Base-by-base conservation (phyloP, 1,140 invertebrate species). In the Copidosoma floridanum region DNA sequence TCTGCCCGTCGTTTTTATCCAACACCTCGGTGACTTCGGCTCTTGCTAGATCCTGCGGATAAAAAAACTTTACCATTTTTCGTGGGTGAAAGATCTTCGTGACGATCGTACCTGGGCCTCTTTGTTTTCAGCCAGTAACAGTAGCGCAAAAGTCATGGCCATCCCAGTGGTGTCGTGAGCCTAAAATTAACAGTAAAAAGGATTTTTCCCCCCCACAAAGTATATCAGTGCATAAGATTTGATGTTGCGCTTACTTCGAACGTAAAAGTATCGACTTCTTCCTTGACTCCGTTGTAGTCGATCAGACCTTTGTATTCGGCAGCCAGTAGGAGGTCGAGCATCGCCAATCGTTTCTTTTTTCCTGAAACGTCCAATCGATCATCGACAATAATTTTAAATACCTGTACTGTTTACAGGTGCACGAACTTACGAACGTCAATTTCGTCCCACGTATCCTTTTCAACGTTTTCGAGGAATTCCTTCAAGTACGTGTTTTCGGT, bases 211-310 rank as follows among this genome's bases (percentile, higher is more conserved):
- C n/a, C n/a, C n/a, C n/a, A n/a, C n/a, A n/a, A n/a, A n/a, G n/a
- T n/a, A n/a, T n/a, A n/a, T n/a, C n/a, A n/a, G n/a, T n/a, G n/a
- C n/a, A n/a, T n/a, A n/a, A n/a, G n/a, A n/a, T n/a, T 32, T 32
- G 29, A 32, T 8, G 12, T 32, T 12, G 29, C 0, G 29, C 29
- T 32, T 12, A 54, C 85, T 80, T 88, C 88, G 77, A 92, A 91
- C 83, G 90, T 88, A 68, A 92, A 93, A 0, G 89, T 92, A 71
- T 92, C 89, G 4, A 92, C 89, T 82, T 93, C 91, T 71, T 93
- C 90, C 61, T 85, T 82, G 38, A 94, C 90, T 56, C 90, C 89
- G 21, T 79, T 57, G 47, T 86, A 75, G 60, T 82, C 83, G 50
- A 85, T 84, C 8, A 67, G 48, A 38, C 76, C 81, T 16, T 82